Conservation (phyloP, 2,113 vertebrate genomes). For the Chitala chitala region DNA sequence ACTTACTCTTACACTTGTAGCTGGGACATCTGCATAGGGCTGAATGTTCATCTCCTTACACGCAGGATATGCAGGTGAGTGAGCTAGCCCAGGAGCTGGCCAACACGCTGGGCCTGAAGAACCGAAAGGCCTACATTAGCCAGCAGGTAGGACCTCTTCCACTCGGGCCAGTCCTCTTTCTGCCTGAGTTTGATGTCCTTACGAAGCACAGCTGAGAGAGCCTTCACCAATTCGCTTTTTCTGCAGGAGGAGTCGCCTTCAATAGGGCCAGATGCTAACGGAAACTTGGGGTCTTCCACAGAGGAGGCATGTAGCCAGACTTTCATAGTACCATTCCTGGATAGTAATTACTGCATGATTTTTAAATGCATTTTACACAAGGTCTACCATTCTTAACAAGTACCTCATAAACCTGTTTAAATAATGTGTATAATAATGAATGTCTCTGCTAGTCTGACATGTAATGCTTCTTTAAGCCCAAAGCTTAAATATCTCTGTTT, state of each 20-base stretch:
- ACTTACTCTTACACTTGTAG: too few species aligned
- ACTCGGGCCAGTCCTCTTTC: not conserved
- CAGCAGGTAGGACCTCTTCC: constrained; percentile 66
- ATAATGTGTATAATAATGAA: too few species aligned
- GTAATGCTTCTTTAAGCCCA: too few species aligned
- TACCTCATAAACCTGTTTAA: too few species aligned
- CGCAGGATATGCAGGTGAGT: constrained; percentile 82
- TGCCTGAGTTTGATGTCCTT: not conserved
- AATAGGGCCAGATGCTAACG: constrained; percentile 18
- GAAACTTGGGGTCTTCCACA: constrained; percentile 16
- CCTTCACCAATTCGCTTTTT: not conserved
- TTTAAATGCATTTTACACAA: too few species aligned
- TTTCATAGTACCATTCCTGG: not conserved
- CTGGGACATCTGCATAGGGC: too few species aligned
- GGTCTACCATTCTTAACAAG: too few species aligned
- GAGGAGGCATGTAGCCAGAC: constrained; percentile 25
- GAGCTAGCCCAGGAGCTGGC: constrained; percentile 92
- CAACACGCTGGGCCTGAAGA: constrained; percentile 83
- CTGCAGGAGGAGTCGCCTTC: constrained; percentile 23
- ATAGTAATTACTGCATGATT: not conserved
- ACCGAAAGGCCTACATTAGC: constrained; percentile 92
- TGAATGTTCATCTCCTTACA: constrained; percentile 5
- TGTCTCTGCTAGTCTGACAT: too few species aligned
- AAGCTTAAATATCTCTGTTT: too few species aligned
- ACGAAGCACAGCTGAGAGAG: too few species aligned